A percentile compares a stretch with the other conserved stretches of the same genome.
Evolutionary conservation across 2,797 vertebrate species (phyloP).

Genomic region (Acrossocheilus wenchowensis): DNA sequence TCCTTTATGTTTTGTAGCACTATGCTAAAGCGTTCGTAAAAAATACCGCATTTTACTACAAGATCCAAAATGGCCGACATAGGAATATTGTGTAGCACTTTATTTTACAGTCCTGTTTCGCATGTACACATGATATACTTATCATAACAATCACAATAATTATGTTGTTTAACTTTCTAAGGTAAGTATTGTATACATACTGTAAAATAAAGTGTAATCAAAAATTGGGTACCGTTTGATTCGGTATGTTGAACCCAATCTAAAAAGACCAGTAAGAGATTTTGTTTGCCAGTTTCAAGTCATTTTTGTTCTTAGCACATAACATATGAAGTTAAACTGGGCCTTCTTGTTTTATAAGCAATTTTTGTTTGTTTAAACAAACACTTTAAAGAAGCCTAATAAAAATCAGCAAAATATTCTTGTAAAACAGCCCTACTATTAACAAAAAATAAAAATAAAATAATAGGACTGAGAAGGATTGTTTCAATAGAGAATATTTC

Average conservation of each 20-base stretch:
- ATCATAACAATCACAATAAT: not conserved
- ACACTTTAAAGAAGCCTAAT: conserved; percentile 79
- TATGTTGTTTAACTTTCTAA: not conserved
- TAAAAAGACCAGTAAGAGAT: not conserved
- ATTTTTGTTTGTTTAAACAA: conserved; percentile 74
- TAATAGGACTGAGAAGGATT: conserved; percentile 49
- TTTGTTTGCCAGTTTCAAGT: not conserved
- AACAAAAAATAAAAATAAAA: not conserved
- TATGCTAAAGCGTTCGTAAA: not conserved
- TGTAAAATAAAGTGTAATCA: not conserved
- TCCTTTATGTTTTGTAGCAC: not conserved
- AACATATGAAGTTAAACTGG: conserved; percentile 50
- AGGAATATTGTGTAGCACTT: not conserved
- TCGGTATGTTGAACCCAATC: not conserved
- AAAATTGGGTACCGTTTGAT: not conserved
- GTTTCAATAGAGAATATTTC: conserved; percentile 77
- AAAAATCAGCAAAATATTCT: conserved; percentile 70
- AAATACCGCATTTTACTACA: not conserved
- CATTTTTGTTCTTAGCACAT: not conserved
- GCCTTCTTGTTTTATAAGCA: conserved; percentile 63
- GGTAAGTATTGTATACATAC: not conserved
- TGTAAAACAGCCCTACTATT: conserved; percentile 53
- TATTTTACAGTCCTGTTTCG: not conserved
- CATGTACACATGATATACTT: not conserved
- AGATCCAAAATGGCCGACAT: not conserved